A percentile compares a stretch with the other conserved stretches of the same genome.
Evolutionary conservation across 2,888 invertebrate species (phyloP).

Genomic region (Hedychridium roseum): DNA sequence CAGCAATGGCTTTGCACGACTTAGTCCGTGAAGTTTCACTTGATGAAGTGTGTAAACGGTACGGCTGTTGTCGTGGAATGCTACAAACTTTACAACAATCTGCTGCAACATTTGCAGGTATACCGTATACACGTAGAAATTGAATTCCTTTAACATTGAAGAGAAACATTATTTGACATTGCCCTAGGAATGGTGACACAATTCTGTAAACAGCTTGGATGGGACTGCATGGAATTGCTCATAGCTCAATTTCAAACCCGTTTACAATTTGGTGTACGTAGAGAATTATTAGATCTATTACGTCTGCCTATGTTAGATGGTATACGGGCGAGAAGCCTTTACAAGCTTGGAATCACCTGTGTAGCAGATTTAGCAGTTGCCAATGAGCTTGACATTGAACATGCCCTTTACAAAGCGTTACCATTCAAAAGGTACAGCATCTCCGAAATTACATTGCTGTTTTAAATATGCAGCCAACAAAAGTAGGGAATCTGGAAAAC

Average conservation of each 20-base stretch:
- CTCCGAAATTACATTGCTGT: not conserved
- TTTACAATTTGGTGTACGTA: constrained; percentile 91
- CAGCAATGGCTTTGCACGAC: constrained; percentile 90
- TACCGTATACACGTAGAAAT: no score
- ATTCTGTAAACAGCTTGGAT: constrained; percentile 93
- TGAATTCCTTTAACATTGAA: no score
- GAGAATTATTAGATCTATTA: constrained; percentile 91
- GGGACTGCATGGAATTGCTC: constrained; percentile 89
- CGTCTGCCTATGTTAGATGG: constrained; percentile 84
- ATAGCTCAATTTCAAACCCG: constrained; percentile 94
- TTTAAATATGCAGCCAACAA: not conserved
- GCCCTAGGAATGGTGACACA: constrained; percentile 93
- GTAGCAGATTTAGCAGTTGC: constrained; percentile 82
- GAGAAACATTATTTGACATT: no score
- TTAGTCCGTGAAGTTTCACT: constrained; percentile 91
- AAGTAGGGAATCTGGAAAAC: not conserved
- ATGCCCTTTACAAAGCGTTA: constrained; percentile 77
- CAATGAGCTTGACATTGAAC: constrained; percentile 74
- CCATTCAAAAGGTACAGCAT: constrained; percentile 79
- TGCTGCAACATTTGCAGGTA: constrained; percentile 93
- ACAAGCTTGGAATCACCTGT: constrained; percentile 80
- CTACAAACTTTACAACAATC: constrained; percentile 94
- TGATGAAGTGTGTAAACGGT: constrained; percentile 81
- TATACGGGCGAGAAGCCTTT: constrained; percentile 83
- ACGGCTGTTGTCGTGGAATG: constrained; percentile 86